Conservation (phyloP, 2,797 vertebrate species). For the Chiroxiphia lanceolata region DNA sequence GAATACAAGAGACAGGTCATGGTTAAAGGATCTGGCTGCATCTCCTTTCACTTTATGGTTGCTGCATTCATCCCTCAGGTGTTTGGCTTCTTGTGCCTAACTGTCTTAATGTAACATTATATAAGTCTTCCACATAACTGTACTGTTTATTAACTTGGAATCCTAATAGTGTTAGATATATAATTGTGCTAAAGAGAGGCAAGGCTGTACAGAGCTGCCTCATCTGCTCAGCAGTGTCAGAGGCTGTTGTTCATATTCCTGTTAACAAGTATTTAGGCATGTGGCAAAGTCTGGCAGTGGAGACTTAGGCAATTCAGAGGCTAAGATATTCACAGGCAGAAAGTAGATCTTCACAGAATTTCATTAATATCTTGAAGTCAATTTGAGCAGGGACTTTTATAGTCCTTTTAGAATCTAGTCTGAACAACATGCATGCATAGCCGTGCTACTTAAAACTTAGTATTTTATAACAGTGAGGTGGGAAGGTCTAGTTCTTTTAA, state of each 20-base stretch:
- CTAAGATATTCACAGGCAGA: neutral
- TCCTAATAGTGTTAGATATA: neutral
- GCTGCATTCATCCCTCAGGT: neutral
- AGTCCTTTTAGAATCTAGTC: neutral
- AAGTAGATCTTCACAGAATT: neutral
- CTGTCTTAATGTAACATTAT: neutral
- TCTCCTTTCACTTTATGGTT: neutral
- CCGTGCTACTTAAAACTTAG: neutral
- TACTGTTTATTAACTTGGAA: neutral
- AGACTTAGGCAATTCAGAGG: neutral
- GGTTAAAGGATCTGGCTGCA: neutral
- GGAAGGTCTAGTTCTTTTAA: neutral
- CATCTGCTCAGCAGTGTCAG: neutral
- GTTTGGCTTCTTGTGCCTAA: neutral
- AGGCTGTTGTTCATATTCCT: neutral
- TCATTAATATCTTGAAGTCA: neutral
- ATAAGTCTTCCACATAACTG: neutral
- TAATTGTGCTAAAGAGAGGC: neutral
- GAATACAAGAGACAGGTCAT: neutral
- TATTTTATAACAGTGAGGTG: neutral
- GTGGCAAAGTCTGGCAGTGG: neutral
- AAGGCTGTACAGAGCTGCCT: neutral
- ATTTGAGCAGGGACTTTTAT: neutral
- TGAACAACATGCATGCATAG: neutral
- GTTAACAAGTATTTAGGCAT: neutral